phyloP scores from a whole-genome alignment of 2,113 vertebrate species.

The Mustela lutreola region DNA sequence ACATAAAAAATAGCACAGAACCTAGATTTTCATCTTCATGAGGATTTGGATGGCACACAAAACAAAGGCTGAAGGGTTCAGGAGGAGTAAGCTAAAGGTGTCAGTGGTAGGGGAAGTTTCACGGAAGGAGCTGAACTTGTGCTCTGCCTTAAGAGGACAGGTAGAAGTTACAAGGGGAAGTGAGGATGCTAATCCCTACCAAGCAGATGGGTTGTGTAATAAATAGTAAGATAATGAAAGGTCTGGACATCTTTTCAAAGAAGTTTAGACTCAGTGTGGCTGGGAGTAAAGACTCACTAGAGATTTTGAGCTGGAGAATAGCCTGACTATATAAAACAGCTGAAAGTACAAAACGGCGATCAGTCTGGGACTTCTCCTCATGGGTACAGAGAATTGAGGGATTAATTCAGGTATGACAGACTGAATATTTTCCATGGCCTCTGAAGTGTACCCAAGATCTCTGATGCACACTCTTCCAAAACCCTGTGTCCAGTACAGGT shows the following conservation, averaged over 20 bases:
- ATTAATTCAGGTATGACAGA: conserved; percentile 57
- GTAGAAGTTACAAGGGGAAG: neutral
- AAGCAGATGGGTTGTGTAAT: neutral
- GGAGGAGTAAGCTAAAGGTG: neutral
- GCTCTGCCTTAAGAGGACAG: neutral
- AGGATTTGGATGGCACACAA: neutral
- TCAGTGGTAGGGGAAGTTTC: neutral
- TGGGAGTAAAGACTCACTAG: conserved; percentile 46
- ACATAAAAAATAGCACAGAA: neutral
- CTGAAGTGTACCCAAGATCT: neutral
- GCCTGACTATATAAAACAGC: neutral
- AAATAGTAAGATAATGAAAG: conserved; percentile 39
- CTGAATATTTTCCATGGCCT: neutral
- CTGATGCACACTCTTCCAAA: too few relatives aligned
- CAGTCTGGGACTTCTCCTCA: conserved; percentile 6
- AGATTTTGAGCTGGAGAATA: conserved; percentile 40
- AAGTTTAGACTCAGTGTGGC: conserved; percentile 33
- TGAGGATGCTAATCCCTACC: neutral
- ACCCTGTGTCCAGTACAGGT: neutral
- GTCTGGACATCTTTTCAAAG: conserved; percentile 65
- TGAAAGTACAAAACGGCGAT: conserved; percentile 59
- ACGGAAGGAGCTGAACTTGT: neutral
- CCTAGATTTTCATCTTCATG: neutral
- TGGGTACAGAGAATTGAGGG: conserved; percentile 12
- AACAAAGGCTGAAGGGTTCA: neutral